Base-by-base conservation (phyloP, 2,888 invertebrate species). In the Timandra comae region DNA sequence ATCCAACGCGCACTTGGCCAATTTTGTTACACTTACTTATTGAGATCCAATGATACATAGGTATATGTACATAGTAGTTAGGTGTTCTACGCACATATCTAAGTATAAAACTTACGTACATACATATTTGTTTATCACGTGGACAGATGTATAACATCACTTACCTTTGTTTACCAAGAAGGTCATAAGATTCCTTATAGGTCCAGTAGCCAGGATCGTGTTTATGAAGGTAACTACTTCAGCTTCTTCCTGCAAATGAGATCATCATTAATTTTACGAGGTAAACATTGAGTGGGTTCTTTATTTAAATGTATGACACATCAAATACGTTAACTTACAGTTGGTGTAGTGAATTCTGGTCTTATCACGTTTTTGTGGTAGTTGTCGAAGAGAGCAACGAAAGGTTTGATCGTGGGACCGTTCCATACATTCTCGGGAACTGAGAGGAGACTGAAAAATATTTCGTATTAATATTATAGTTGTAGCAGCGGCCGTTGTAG, bases 331-430 rank as follows among this genome's bases (percentile, higher is more conserved):
- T 29, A 46, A 76, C 84, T 81, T 44, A 84, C 85, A 53, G 63
- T 77, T 5, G 89, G 80, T 20, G 90, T 91, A 30, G 90, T 88
- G 47, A 90, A 87, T 71, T 94, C 94, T 35, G 89, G 88, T 28
- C 87, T 82, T 30, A 87, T 88, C 8, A 90, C 88, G 48, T 91
- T 88, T 38, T 91, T 86, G 52, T 92, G 88, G 73, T 94, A 96
- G 71, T 95, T 95, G 67, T 95, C 91, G 69, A 92, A 90, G 25
- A 95, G 87, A 9, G 85, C 80, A 28, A 88, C 77, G 29, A 94
- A 88, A 33, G 90, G 91, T 32, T 88, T 82, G 43, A 94, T 90
- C 2, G 93, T 92, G 1, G 91, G 87, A 4, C 89, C 89, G 46
- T 87, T 86, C 67, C 88, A 88, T 10, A 90, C 91, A 46, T 87